Base-by-base conservation (phyloP, 2,113 vertebrate species). In the Smithornis capensis region DNA sequence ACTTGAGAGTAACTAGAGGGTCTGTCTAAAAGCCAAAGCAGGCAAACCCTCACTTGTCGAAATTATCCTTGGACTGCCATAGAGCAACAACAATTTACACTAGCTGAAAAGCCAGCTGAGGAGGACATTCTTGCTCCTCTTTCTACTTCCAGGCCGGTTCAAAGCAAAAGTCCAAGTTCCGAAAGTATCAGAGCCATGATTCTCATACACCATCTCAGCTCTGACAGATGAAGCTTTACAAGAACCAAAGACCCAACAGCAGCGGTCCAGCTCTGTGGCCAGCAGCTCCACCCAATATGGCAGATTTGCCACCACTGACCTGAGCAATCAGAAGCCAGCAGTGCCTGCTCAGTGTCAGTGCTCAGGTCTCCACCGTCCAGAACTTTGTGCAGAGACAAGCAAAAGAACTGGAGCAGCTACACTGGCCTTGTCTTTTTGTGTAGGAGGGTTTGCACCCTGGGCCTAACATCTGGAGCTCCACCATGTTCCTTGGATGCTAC, bases 391-490 rank as follows among this genome's bases (percentile, higher is more conserved):
- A 2, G 3, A 62, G 37, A 12, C 28, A 70, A 74, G 15, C 3
- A 16, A 57, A 84, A 67, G 12, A 65, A 8, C 18, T 55, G 6
- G 10, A 62, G 3, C 28, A 31, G 21, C 15, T 50, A 13, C 0
- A 1, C 14, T 24, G 27, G 21, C 22, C 55, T 24, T n/a, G 22
- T 1, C 31, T 52, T 47, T 31, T 8, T 53, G 40, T 14, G 7
- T 3, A 5, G n/a, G 12, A 55, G 31, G 42, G 10, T n/a, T 70
- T 24, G 3, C 22, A 67, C 7, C n/a, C 16, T 23, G 12, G 9
- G 10, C 2, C 0, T 8, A 27, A 10, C 0, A 2, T 19, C n/a
- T 38, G 21, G 40, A 80, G 42, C 21, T 25, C 27, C 38, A n/a
- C 8, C 16, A 22, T 6, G 27, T 4, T 21, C 22, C 59, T 69